Base-by-base conservation (phyloP, 2,797 vertebrate genomes). In the Danio choprae region DNA sequence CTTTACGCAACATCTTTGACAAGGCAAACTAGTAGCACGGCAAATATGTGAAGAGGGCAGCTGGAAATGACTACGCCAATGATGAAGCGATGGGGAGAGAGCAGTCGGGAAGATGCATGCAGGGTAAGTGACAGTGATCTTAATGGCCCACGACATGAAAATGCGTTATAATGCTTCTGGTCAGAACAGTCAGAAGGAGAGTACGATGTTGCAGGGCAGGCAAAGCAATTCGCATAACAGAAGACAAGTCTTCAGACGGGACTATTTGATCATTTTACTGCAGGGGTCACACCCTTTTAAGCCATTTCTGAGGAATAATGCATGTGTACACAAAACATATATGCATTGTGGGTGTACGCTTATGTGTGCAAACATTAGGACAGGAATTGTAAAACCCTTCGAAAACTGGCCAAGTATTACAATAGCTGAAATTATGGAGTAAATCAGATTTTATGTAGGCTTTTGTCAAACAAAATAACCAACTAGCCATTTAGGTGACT, bases 81-180 rank as follows among this genome's bases (percentile, higher is more conserved):
- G 64, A 83, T 58, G 51, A 79, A 80, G 67, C 36, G 36, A n/a
- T 46, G 40, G 65, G 16, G 60, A 75, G 59, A 29, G 53, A 50
- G 72, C 67, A 71, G 68, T 76, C 50, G 44, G 22, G 20, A 64
- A 63, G 70, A 71, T 75, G 70, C 58, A 79, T 22, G 41, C 67
- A 40, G 67, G 62, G 51, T 64, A 72, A 81, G 67, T 56, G 71
- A 73, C 79, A 74, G 62, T 73, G 79, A 86, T 81, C 60, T 69
- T 80, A 84, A 84, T 71, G 36, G 15, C 22, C 59, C 56, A 41
- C 5, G 74, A 78, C 73, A 63, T 83, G 46, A 60, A 71, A 83
- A 81, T 77, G 72, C 71, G n/a, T 69, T 79, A 51, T 40, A 74
- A 77, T 46, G 55, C 76, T 73, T 74, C 59, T 67, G 59, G 59